These are phyloP conservation scores for Enteromius trimaculatus DNA, from an alignment of 2,797 vertebrate species.

Conservation along the genomic window DNA sequence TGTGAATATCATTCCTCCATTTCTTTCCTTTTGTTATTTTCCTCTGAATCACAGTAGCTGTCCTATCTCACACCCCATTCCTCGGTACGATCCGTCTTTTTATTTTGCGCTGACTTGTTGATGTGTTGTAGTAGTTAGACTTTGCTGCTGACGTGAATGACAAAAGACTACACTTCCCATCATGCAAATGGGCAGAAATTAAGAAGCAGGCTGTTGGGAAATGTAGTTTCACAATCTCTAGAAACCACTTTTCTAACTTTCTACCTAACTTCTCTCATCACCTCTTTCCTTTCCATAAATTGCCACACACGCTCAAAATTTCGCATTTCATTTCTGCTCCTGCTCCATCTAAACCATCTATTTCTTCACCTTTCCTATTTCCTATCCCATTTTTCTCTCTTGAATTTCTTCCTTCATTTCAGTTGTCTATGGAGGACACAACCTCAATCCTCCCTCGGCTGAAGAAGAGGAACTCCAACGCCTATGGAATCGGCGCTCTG, in stretches of 20 bases:
- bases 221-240: conserved; percentile 58
- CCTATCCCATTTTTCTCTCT: conserved; percentile 49
- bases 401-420: conserved; percentile 66
- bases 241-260: conserved; percentile 53
- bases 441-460: conserved; percentile 97
- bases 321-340: conserved; percentile 75
- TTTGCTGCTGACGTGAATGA: conserved; percentile 33
- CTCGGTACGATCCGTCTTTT: conserved; percentile 64
- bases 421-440: conserved; percentile 99
- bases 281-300: conserved; percentile 59
- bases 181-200: conserved; percentile 49
- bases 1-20: conserved; percentile 73
- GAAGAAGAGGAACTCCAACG: conserved; percentile 94
- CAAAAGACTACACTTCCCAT: conserved; percentile 65
- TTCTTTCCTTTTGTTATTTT: conserved; percentile 63
- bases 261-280: conserved; percentile 61
- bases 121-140: conserved; percentile 67
- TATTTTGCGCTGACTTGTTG: conserved; percentile 58
- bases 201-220: conserved; percentile 56
- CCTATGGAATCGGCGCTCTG: conserved; percentile 97
- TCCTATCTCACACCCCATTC: conserved; percentile 53
- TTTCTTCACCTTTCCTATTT: conserved; percentile 58
- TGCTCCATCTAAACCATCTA: conserved; percentile 51
- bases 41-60: conserved; percentile 66
- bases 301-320: conserved; percentile 78